Percentiles rank a stretch among this genome's conserved stretches.
These are phyloP conservation scores for Rhabdomys dilectus DNA, from an alignment of 2,113 vertebrate species.

Conservation along the genomic window DNA sequence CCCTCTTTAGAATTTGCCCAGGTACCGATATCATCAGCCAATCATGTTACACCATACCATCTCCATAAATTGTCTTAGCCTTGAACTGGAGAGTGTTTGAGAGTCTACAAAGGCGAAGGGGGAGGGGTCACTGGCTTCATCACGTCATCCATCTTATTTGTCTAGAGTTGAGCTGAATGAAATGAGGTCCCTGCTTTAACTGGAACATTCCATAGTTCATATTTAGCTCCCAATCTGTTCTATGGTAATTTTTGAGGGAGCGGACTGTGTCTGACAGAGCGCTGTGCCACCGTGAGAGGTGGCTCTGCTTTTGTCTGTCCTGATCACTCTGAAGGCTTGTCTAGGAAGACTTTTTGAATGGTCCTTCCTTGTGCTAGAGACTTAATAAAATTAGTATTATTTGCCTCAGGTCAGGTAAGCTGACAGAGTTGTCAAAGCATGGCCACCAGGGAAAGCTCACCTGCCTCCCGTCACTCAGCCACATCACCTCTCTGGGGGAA, in stretches of 20 bases:
- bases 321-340: background rate
- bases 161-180: slow-evolving; percentile 71
- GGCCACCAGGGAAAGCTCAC: too few relatives aligned
- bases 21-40: background rate
- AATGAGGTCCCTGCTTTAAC: slow-evolving; percentile 65
- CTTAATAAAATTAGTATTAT: slow-evolving; percentile 5
- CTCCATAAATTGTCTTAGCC: background rate
- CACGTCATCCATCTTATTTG: slow-evolving; percentile 28
- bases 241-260: slow-evolving; percentile 68
- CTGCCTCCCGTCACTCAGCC: background rate
- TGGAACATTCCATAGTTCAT: slow-evolving; percentile 56
- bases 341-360: slow-evolving; percentile 50
- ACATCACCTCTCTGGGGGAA: background rate
- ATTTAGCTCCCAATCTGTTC: slow-evolving; percentile 78
- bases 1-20: background rate
- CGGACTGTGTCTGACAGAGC: slow-evolving; percentile 51
- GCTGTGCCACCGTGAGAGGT: slow-evolving; percentile 42
- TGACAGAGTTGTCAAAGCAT: too few relatives aligned
- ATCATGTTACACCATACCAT: too few relatives aligned
- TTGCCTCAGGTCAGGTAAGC: background rate
- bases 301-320: background rate
- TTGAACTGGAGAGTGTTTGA: background rate
- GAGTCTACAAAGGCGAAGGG: background rate
- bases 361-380: background rate
- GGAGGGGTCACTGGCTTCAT: background rate